These are phyloP conservation scores for Xanthostigma xanthostigma DNA, from an alignment of 2,888 invertebrate species.

Conservation along the genomic window DNA sequence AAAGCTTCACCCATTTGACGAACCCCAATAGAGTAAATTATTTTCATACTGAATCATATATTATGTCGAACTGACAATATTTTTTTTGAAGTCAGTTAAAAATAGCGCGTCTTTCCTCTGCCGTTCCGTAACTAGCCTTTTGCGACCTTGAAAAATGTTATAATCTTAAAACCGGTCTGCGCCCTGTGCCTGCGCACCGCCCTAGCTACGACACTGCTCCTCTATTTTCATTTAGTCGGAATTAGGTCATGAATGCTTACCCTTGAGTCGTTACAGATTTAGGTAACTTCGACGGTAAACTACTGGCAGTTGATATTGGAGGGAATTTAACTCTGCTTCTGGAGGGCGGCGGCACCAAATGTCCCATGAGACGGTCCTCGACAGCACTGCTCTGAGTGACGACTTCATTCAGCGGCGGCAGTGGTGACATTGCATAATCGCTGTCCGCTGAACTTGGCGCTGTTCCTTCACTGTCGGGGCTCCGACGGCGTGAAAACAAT, in stretches of 20 bases:
- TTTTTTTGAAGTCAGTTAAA: too few relatives aligned
- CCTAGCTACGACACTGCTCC: too few relatives aligned
- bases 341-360: constrained; percentile 3
- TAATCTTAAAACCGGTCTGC: too few relatives aligned
- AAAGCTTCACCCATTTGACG: too few relatives aligned
- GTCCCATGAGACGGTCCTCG: constrained; percentile 6
- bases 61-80: too few relatives aligned
- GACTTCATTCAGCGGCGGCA: constrained; percentile 4
- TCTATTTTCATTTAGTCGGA: too few relatives aligned
- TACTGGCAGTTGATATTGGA: constrained; percentile 3
- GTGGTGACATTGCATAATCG: constrained; percentile 4
- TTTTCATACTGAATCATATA: too few relatives aligned
- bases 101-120: too few relatives aligned
- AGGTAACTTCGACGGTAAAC: constrained; percentile 4
- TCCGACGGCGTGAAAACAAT: constrained; percentile 6
- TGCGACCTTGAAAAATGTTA: too few relatives aligned
- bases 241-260: not conserved
- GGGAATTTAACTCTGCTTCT: constrained; percentile 2
- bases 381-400: not conserved
- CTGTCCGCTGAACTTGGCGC: constrained; percentile 9
- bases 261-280: not conserved
- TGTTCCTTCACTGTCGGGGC: constrained; percentile 18
- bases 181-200: too few relatives aligned
- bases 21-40: too few relatives aligned
- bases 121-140: too few relatives aligned